Evolutionary conservation across 1,140 invertebrate species (phyloP).

Genomic region (Ceratina japonica): DNA sequence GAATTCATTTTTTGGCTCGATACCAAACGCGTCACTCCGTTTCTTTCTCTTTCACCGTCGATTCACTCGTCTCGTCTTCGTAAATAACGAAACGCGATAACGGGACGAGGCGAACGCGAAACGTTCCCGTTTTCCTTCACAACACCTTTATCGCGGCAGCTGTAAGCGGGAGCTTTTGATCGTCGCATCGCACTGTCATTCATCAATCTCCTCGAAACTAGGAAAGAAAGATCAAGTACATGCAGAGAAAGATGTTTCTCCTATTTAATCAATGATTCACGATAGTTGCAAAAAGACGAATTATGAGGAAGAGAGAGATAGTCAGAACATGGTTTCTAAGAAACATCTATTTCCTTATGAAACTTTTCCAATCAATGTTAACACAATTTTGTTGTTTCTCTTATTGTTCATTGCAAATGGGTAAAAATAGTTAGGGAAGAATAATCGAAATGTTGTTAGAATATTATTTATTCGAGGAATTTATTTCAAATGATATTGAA

Average conservation of each 20-base stretch:
- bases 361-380: conserved; percentile 17
- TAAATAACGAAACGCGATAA: conserved; percentile 6
- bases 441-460: too few relatives aligned
- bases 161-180: too few relatives aligned
- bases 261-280: not conserved
- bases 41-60: not conserved
- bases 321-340: not conserved
- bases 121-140: not conserved
- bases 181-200: too few relatives aligned
- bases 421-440: too few relatives aligned
- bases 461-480: too few relatives aligned
- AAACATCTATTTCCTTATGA: not conserved
- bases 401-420: not conserved
- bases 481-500: too few relatives aligned
- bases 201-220: too few relatives aligned
- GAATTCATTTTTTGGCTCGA: conserved; percentile 42
- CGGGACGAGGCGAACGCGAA: conserved; percentile 1
- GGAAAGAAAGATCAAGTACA: not conserved
- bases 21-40: conserved; percentile 10
- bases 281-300: too few relatives aligned
- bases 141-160: too few relatives aligned
- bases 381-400: not conserved
- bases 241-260: not conserved
- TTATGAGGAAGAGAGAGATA: too few relatives aligned
- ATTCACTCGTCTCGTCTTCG: not conserved